Evolutionary conservation across 2,888 invertebrate species (phyloP).

Genomic region (Tiliacea citrago): DNA sequence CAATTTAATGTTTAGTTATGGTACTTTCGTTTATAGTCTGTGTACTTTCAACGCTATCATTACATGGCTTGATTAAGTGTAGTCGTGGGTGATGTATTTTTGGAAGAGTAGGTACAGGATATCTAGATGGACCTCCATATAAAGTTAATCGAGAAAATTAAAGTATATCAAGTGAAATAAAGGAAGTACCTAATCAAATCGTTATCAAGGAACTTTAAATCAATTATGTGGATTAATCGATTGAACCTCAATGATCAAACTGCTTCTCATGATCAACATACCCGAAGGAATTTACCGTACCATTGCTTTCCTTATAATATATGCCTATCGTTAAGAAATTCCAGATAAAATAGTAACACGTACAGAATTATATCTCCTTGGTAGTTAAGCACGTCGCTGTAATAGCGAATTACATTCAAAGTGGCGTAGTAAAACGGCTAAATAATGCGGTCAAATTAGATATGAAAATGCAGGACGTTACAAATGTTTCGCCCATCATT

Average conservation of each 20-base stretch:
- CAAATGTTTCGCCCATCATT: conserved; percentile 62
- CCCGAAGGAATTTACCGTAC: conserved; percentile 18
- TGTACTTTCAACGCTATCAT: conserved; percentile 20
- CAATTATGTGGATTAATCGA: conserved; percentile 1
- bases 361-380: conserved; percentile 53
- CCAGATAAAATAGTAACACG: conserved; percentile 53
- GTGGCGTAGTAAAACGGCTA: conserved; percentile 53
- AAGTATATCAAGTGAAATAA: neutral
- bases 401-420: conserved; percentile 50
- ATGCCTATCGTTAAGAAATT: conserved; percentile 46
- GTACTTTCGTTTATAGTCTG: conserved; percentile 7
- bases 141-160: neutral
- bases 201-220: conserved; percentile 7
- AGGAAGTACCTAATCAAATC: neutral
- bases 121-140: neutral
- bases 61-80: neutral
- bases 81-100: neutral
- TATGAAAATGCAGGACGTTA: conserved; percentile 60
- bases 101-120: neutral
- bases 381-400: conserved; percentile 51
- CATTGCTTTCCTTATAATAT: conserved; percentile 35
- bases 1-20: conserved; percentile 28
- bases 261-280: conserved; percentile 19
- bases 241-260: neutral
- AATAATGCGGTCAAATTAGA: conserved; percentile 64